These are phyloP conservation scores for Anoplius nigerrimus DNA, from an alignment of 2,888 invertebrate species.

Conservation along the genomic window DNA sequence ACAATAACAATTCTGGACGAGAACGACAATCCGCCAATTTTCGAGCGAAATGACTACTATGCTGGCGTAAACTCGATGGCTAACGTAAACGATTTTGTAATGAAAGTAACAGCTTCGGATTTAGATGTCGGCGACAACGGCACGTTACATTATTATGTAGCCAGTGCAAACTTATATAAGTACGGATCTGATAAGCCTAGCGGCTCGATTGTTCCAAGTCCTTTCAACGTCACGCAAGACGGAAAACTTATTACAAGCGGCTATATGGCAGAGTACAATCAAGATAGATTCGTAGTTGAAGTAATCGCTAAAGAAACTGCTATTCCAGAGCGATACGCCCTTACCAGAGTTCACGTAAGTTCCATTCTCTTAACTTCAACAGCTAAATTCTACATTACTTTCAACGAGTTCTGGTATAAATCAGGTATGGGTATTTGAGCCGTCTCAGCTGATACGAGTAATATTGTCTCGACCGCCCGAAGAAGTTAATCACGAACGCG, in stretches of 20 bases:
- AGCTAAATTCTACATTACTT: background rate
- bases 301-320: conserved; percentile 89
- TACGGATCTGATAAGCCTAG: conserved; percentile 85
- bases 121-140: conserved; percentile 90
- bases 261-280: conserved; percentile 92
- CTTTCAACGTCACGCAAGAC: conserved; percentile 86
- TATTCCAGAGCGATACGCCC: conserved; percentile 85
- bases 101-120: conserved; percentile 87
- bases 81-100: conserved; percentile 84
- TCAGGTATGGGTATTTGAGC: conserved; percentile 93
- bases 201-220: conserved; percentile 92
- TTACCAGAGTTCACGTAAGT: conserved; percentile 87
- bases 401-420: conserved; percentile 8
- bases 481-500: conserved; percentile 83
- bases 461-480: conserved; percentile 89
- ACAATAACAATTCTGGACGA: conserved; percentile 85
- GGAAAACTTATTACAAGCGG: conserved; percentile 86
- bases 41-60: conserved; percentile 80
- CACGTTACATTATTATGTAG: conserved; percentile 87
- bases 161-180: conserved; percentile 88
- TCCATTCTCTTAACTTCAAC: background rate
- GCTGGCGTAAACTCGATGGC: conserved; percentile 88
- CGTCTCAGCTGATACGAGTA: conserved; percentile 87
- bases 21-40: conserved; percentile 90
- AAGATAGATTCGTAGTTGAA: conserved; percentile 90